phyloP scores from a whole-genome alignment of 2,113 vertebrate species.

The Daubentonia madagascariensis region DNA sequence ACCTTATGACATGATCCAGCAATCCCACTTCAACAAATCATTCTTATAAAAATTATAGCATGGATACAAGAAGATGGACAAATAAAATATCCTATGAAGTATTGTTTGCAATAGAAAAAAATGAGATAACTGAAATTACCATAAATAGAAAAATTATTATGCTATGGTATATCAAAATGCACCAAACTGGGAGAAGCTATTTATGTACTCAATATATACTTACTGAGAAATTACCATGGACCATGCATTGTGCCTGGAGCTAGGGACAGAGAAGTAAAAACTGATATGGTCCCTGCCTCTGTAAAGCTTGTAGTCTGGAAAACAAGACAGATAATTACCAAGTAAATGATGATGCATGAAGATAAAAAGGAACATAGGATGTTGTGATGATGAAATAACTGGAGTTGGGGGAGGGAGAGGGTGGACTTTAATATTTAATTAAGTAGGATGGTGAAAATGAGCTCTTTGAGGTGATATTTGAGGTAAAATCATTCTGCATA shows the following conservation, averaged over 20 bases:
- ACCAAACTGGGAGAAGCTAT: not conserved
- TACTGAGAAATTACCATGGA: not conserved
- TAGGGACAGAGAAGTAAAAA: not conserved
- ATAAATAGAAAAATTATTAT: not conserved
- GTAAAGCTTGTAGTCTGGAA: not conserved
- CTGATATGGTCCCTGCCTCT: not conserved
- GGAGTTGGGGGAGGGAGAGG: rapidly evolving
- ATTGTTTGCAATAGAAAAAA: not conserved
- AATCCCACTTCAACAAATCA: not conserved
- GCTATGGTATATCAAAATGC: not conserved
- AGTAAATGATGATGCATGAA: not conserved
- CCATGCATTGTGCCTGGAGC: not conserved
- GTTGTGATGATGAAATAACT: not conserved
- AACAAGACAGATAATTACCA: not conserved
- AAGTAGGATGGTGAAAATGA: not conserved
- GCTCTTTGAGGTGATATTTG: not conserved
- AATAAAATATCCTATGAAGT: not conserved
- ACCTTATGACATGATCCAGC: not conserved
- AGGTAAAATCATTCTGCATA: not conserved
- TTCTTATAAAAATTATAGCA: not conserved
- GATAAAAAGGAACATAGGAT: not conserved
- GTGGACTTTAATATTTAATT: not conserved
- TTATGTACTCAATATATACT: not conserved
- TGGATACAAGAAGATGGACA: not conserved
- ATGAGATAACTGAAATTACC: not conserved